Evolutionary conservation across 2,113 vertebrate genomes (phyloP).

Genomic region (Odocoileus virginianus): DNA sequence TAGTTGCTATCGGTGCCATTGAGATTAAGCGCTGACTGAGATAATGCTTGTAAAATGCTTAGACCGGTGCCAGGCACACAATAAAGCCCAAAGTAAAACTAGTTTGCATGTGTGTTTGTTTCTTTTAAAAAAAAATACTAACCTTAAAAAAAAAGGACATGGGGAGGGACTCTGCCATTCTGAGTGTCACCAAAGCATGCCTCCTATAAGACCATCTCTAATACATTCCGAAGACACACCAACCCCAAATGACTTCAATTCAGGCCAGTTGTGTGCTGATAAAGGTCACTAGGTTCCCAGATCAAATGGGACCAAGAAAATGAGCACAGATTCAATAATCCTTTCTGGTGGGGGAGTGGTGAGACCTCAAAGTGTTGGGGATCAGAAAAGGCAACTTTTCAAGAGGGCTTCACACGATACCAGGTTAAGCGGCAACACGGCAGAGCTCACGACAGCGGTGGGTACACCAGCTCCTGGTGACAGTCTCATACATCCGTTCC

Average conservation of each 20-base stretch:
- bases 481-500: accelerated
- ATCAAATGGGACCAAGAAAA: background rate
- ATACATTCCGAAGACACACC: background rate
- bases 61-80: background rate
- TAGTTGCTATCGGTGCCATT: accelerated
- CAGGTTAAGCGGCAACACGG: background rate
- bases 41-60: accelerated
- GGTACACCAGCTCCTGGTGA: background rate
- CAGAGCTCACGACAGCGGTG: background rate
- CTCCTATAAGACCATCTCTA: too few relatives aligned
- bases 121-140: background rate
- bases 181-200: background rate
- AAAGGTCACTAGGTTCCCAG: background rate
- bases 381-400: background rate
- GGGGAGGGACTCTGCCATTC: accelerated
- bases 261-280: accelerated
- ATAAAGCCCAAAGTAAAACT: background rate
- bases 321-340: background rate
- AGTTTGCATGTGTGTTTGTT: background rate
- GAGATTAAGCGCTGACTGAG: background rate
- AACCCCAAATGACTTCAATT: accelerated
- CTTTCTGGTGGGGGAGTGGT: background rate
- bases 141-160: background rate
- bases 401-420: background rate
- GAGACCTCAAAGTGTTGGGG: background rate